A percentile compares a stretch with the other conserved stretches of the same genome.
Conservation (phyloP, 2,888 invertebrate genomes). For the Machimus atricapillus region DNA sequence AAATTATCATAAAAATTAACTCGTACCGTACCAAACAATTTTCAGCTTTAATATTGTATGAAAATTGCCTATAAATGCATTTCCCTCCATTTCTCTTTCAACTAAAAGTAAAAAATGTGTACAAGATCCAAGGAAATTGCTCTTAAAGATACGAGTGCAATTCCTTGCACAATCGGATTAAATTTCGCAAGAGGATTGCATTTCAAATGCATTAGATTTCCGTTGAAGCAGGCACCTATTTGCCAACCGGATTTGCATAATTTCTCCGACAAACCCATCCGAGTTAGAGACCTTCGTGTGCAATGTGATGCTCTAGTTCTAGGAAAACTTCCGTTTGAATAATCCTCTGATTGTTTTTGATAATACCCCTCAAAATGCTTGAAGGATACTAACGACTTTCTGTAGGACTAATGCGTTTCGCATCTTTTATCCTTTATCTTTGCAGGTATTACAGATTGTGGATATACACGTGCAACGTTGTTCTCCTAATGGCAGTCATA, state of each 20-base stretch:
- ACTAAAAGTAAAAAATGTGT: background rate
- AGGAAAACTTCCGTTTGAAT: background rate
- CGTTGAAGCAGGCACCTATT: background rate
- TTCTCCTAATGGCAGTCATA: constrained; percentile 81
- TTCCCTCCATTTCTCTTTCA: background rate
- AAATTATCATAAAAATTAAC: no score
- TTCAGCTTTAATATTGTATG: background rate
- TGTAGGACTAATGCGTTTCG: background rate
- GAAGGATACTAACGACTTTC: background rate
- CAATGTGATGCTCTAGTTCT: background rate
- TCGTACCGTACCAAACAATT: no score
- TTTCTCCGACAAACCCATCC: background rate
- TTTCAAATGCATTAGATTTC: background rate
- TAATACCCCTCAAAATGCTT: background rate
- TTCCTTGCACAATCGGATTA: background rate
- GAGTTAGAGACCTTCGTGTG: background rate
- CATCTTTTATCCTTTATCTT: background rate
- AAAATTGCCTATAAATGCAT: background rate
- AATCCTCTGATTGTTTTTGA: background rate
- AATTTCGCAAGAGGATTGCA: background rate
- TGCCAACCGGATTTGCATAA: background rate
- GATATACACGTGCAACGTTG: constrained; percentile 92
- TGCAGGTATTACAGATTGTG: constrained; percentile 85
- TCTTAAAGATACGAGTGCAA: background rate
- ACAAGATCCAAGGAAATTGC: background rate